Evolutionary conservation across 2,888 invertebrate genomes (phyloP).

Genomic region (Marronus borbonicus): DNA sequence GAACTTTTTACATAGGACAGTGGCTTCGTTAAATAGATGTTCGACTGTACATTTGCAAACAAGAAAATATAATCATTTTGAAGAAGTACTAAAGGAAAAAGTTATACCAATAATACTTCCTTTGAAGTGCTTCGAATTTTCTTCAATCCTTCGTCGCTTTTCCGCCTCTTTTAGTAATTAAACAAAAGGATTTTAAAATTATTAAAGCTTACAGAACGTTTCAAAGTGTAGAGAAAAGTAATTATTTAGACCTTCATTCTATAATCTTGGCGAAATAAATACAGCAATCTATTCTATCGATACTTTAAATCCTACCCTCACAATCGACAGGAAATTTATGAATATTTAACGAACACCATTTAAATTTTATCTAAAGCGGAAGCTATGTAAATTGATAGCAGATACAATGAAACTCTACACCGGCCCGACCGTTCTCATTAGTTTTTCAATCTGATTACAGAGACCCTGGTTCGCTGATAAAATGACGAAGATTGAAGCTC

Average conservation of each 20-base stretch:
- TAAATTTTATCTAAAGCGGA: constrained; percentile 15
- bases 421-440: background rate
- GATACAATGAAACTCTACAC: constrained; percentile 10
- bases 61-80: no score
- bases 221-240: no score
- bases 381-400: constrained; percentile 19
- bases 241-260: background rate
- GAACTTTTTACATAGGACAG: no score
- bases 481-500: constrained; percentile 47
- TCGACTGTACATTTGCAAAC: no score
- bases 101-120: no score
- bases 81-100: no score
- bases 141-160: no score
- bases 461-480: background rate
- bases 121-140: no score
- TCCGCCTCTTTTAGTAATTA: background rate
- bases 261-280: background rate
- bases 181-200: background rate
- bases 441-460: constrained; percentile 41
- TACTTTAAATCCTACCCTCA: background rate
- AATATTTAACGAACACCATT: background rate
- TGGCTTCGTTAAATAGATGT: no score
- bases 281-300: constrained; percentile 1
- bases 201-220: background rate
- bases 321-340: constrained; percentile 1